Evolutionary conservation across 2,888 invertebrate genomes (phyloP), one percentile per base, ranked within the genome.

Genomic region (Synanthedon tipuliformis): DNA sequence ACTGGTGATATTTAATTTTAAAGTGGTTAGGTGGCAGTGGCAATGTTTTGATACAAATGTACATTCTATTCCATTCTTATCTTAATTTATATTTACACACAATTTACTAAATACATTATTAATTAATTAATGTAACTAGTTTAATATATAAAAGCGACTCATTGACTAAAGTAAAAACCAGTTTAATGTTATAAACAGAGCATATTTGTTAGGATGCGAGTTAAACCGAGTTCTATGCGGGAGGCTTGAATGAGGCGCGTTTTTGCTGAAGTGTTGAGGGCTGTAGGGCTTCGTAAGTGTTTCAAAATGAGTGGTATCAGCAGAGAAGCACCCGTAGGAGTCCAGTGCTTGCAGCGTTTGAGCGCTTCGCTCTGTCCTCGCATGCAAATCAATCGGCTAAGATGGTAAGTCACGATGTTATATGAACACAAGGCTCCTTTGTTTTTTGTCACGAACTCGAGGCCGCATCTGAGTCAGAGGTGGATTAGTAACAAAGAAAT

Each of bases 271-370:
- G 52, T 69, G 54, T 53, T 59, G 49, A 62, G 59, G 60, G 60
- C 57, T 59, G 68, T 70, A 51, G 64, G 66, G 59, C 65, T 64
- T 56, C 68, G 63, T 58, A 66, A 66, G 58, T 60, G 61, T 54
- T 61, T 64, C 3, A 89, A 78, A 68, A 92, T 91, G 92, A 89
- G 84, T 60, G 87, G 87, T 15, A 81, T 82, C 27, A 83, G 81
- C 53, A 82, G 80, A 59, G 90, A 91, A 55, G 86, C 92, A 51
- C 94, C 94, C 12, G 71, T 90, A 56, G 93, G 94, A n/a, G 76
- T 93, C 10, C 83, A 86, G 61, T 67, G 85, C 40, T 64, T 93
- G 51, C 91, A 92, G 64, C 88, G 76, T 59, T 62, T 86, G 16
- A 86, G 77, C 12, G 78, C 81, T 5, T 86, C 74, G 62, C 89